These are phyloP conservation scores for Molossus molossus DNA, from an alignment of 2,797 vertebrate genomes.

Conservation along the genomic window DNA sequence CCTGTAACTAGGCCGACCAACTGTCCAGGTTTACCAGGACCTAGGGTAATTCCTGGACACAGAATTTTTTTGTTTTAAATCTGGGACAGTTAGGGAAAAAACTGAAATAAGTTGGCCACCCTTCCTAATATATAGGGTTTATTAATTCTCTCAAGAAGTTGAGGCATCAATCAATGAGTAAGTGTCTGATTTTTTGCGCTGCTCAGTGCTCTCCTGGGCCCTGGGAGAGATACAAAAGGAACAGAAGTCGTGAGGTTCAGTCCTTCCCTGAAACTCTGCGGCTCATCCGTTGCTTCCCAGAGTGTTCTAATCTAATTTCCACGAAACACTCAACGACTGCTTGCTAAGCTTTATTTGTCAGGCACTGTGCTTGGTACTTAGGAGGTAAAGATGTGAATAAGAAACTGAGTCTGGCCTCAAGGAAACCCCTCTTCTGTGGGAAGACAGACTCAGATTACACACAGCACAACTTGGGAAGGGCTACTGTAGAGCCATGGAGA, in stretches of 20 bases:
- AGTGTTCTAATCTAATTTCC: neutral
- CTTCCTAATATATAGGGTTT: neutral
- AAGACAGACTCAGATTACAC: neutral
- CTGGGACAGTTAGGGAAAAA: neutral
- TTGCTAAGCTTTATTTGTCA: neutral
- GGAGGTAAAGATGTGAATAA: neutral
- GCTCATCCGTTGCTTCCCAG: neutral
- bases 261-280: neutral
- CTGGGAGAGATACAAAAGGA: neutral
- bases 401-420: neutral
- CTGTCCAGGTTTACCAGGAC: accelerated
- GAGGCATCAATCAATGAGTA: neutral
- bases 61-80: slow-evolving; percentile 16
- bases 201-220: neutral
- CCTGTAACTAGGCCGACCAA: neutral
- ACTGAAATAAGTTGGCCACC: neutral
- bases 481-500: accelerated
- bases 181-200: neutral
- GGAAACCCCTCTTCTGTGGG: neutral
- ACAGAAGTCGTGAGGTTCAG: neutral
- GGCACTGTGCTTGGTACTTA: neutral
- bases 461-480: neutral
- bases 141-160: neutral
- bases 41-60: neutral
- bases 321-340: neutral